Percentiles rank a stretch among this genome's conserved stretches.
These are phyloP conservation scores for Numida meleagris DNA, from an alignment of 2,113 vertebrate species.

Conservation along the genomic window DNA sequence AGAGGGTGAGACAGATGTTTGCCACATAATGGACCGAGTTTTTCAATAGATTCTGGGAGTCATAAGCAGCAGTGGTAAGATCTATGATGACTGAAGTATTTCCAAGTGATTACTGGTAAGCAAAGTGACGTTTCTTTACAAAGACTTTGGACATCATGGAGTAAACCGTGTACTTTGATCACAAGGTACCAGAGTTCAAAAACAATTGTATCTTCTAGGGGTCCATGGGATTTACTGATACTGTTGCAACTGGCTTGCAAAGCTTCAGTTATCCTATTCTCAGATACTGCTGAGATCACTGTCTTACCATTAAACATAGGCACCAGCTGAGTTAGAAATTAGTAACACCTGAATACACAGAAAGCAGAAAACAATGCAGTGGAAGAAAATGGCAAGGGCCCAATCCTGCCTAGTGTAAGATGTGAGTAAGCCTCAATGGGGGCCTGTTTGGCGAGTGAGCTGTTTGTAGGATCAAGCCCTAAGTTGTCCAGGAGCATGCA, in stretches of 20 bases:
- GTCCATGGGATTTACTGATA: not conserved
- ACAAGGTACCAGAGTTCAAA: not conserved
- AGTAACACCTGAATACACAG: conserved; percentile 40
- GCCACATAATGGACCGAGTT: no score
- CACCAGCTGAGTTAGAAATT: conserved; percentile 23
- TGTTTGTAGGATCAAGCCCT: not conserved
- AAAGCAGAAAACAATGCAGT: not conserved
- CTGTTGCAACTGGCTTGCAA: conserved; percentile 14
- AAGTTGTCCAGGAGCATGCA: not conserved
- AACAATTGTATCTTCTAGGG: not conserved
- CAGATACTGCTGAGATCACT: not conserved
- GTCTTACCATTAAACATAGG: not conserved
- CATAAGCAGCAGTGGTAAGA: not conserved
- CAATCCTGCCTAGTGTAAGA: not conserved
- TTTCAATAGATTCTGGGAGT: no score
- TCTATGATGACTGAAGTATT: not conserved
- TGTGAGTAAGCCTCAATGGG: not conserved
- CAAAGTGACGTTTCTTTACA: not conserved
- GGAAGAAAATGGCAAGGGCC: not conserved
- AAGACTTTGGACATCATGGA: not conserved
- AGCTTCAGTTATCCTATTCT: not conserved
- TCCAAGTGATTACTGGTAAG: not conserved
- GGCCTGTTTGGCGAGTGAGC: not conserved
- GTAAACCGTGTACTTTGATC: not conserved
- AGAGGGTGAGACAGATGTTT: no score